A percentile compares a stretch with the other conserved stretches of the same genome.
phyloP scores from a whole-genome alignment of 2,113 vertebrate genomes.

The Plestiodon gilberti region DNA sequence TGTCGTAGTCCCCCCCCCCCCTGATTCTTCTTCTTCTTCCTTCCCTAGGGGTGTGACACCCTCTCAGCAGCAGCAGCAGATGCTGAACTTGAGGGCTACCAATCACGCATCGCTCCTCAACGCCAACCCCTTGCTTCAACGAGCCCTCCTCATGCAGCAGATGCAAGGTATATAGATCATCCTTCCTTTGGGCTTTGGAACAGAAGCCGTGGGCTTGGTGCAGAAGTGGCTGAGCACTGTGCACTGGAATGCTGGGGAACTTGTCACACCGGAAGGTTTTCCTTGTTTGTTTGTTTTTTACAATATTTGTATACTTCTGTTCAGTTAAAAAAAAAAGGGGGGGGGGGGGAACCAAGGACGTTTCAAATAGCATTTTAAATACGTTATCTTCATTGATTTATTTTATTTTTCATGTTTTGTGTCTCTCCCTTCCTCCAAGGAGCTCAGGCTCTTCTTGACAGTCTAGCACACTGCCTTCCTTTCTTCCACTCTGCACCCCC shows the following conservation, averaged over 20 bases:
- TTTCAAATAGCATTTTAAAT: too few species aligned
- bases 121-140: constrained; percentile 91
- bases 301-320: not conserved
- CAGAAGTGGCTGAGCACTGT: constrained; percentile 6
- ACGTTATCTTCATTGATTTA: too few species aligned
- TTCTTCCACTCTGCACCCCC: too few species aligned
- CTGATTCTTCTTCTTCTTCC: not conserved
- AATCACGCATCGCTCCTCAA: constrained; percentile 85
- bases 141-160: constrained; percentile 93
- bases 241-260: not conserved
- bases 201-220: constrained; percentile 9
- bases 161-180: constrained; percentile 90
- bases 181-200: constrained; percentile 30
- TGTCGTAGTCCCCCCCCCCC: too few species aligned
- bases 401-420: too few species aligned
- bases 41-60: constrained; percentile 73
- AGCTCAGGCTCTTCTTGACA: too few species aligned
- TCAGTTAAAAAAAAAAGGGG: not conserved
- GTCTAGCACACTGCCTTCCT: too few species aligned
- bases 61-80: constrained; percentile 80
- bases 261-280: not conserved
- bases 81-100: constrained; percentile 87
- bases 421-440: too few species aligned
- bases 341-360: too few species aligned
- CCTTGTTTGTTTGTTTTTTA: not conserved